These are phyloP conservation scores for Vipera ursinii DNA, from an alignment of 2,797 vertebrate genomes.

Conservation along the genomic window DNA sequence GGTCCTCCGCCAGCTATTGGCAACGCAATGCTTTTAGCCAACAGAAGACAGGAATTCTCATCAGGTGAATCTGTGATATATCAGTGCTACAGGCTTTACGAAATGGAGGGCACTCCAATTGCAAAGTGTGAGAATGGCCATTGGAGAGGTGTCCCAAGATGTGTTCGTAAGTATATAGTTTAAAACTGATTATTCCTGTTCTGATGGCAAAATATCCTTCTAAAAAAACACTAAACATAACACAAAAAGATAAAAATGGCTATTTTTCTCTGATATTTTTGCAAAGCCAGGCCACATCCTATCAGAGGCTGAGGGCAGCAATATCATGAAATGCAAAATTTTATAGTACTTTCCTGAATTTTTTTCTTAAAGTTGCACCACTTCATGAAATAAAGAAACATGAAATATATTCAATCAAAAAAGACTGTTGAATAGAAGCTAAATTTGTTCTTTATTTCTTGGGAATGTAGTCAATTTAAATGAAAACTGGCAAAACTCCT, in stretches of 20 bases:
- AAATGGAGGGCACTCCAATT: constrained; percentile 24
- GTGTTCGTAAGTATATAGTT: not conserved
- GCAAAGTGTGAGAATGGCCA: constrained; percentile 2
- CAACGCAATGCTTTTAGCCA: not conserved
- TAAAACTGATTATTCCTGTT: too few species aligned
- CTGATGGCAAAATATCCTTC: not conserved
- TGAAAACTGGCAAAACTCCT: not conserved
- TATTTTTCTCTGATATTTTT: not conserved
- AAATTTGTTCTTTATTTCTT: not conserved
- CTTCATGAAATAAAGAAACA: not conserved
- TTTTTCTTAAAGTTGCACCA: too few species aligned
- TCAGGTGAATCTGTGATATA: not conserved
- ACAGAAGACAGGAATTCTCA: not conserved
- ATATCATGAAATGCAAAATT: not conserved
- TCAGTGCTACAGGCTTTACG: constrained; percentile 17
- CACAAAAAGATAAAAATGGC: not conserved
- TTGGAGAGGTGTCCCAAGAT: constrained; percentile 14
- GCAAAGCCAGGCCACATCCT: not conserved
- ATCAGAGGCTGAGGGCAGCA: not conserved
- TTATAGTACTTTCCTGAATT: not conserved
- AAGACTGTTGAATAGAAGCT: not conserved
- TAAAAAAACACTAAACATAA: too few species aligned
- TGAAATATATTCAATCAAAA: not conserved
- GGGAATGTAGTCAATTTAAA: not conserved
- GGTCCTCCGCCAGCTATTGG: constrained; percentile 9